A percentile compares a stretch with the other conserved stretches of the same genome.
These are phyloP conservation scores for Akabosia matsudoensis DNA, from an alignment of 1,140 invertebrate species.

Conservation along the genomic window DNA sequence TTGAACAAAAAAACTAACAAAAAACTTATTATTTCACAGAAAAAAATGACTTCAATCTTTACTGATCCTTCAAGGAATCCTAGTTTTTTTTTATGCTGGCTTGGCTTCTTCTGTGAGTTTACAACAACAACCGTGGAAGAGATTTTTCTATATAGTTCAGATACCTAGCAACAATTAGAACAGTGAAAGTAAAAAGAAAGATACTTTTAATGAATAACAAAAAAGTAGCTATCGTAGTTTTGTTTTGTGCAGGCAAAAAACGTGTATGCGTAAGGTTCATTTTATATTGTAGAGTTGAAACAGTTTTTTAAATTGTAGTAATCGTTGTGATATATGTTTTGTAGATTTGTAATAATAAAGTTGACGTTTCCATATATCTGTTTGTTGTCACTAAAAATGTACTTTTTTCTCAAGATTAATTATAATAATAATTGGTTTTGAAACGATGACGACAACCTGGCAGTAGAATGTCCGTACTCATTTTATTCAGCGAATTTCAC, in stretches of 20 bases:
- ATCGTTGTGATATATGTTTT: background rate
- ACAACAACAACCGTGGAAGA: constrained; percentile 20
- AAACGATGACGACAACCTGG: constrained; percentile 9
- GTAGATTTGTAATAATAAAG: no score
- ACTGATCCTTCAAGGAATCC: background rate
- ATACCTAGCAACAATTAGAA: background rate
- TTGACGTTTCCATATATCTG: background rate
- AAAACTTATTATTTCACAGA: background rate
- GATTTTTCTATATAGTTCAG: background rate
- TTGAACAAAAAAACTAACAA: background rate
- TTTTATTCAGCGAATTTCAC: background rate
- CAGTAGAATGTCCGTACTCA: background rate
- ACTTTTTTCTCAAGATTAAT: background rate
- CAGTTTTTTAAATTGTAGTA: no score
- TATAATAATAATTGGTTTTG: constrained; percentile 4
- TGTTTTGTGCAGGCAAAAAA: constrained; percentile 7
- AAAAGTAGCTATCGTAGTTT: no score
- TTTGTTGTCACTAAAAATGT: background rate
- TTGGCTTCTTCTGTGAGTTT: background rate
- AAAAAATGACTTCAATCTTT: background rate
- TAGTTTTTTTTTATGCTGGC: background rate
- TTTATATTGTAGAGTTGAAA: background rate
- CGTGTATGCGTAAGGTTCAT: background rate
- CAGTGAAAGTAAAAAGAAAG: background rate
- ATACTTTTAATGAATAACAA: background rate